Evolutionary conservation across 2,888 invertebrate species (phyloP), one percentile per base, ranked within the genome.

Genomic region (Gymnoscelis rufifasciata): DNA sequence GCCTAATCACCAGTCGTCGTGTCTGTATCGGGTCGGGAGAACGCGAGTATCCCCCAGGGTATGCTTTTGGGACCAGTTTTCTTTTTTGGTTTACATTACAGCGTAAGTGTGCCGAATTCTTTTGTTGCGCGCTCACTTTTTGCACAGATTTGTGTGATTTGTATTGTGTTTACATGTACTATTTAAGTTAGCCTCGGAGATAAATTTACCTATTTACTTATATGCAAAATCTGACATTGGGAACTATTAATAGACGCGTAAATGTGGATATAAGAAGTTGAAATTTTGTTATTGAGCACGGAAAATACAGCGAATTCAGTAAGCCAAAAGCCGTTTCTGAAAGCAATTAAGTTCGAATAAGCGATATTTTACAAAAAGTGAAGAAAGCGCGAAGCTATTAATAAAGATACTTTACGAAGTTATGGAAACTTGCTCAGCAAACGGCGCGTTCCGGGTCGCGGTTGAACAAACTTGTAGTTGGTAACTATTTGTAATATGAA

Each of bases 1-100:
- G 87, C 82, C 88, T 88, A 88, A 88, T 88, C 88, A 87, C 88
- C 87, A 79, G 87, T 77, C 86, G 84, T 86, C 87, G 84, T 78
- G 80, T 78, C 84, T 86, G 84, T 87, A 88, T 87, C 84, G 83
- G 83, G 77, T 77, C 80, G 76, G 70, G 45, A 74, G 75, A 72
- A 75, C 79, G 82, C 76, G 77, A 74, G 77, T 69, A 73, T 77
- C 76, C 88, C 88, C 88, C 67, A 72, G 83, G 84, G 88, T 74
- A 78, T 76, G 68, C 81, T 88, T 83, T 83, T 83, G 83, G 82
- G 86, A 84, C 86, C 87, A 79, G 78, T 84, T 83, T 84, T 84
- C 84, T 86, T 87, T 82, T 87, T 87, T 83, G 83, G 84, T 81
- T 83, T 84, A 84, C 83, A 84, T 87, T 86, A 84, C 78, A 70